Evolutionary conservation across 2,797 vertebrate species (phyloP).

Genomic region (Urophycis tenuis): DNA sequence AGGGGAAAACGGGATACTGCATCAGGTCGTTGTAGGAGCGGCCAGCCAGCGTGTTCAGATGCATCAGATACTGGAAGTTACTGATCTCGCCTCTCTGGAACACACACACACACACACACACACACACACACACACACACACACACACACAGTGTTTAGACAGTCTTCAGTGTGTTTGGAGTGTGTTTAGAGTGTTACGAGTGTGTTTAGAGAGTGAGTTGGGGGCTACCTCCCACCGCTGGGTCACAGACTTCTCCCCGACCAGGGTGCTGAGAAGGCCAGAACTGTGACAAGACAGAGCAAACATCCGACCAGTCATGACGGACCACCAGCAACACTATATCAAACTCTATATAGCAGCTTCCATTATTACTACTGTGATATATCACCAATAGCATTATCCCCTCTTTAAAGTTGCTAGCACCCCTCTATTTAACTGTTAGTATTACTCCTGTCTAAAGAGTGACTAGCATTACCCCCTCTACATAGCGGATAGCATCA

Average conservation of each 20-base stretch:
- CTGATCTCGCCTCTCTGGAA: slow-evolving; percentile 95
- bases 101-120: background rate
- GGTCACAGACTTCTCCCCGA: slow-evolving; percentile 96
- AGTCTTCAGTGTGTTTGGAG: background rate
- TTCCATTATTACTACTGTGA: background rate
- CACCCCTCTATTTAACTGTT: background rate
- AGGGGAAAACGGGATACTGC: slow-evolving; percentile 99
- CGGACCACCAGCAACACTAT: background rate
- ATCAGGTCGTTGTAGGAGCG: slow-evolving; percentile 98
- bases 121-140: slow-evolving; percentile 5
- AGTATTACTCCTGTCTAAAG: no score
- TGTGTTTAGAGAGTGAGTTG: background rate
- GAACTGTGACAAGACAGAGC: slow-evolving; percentile 68
- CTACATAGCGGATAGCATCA: no score
- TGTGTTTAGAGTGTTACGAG: background rate
- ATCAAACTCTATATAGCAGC: background rate
- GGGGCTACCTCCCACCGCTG: slow-evolving; percentile 93
- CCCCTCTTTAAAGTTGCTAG: no score
- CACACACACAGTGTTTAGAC: background rate
- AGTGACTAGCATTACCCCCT: no score
- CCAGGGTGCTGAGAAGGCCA: slow-evolving; percentile 92
- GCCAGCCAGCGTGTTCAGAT: slow-evolving; percentile 94
- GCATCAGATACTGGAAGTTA: slow-evolving; percentile 99
- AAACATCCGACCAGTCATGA: slow-evolving; percentile 6
- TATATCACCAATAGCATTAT: background rate